These are phyloP conservation scores for Sycophaga agraensis DNA, from an alignment of 1,140 invertebrate species.

Conservation along the genomic window DNA sequence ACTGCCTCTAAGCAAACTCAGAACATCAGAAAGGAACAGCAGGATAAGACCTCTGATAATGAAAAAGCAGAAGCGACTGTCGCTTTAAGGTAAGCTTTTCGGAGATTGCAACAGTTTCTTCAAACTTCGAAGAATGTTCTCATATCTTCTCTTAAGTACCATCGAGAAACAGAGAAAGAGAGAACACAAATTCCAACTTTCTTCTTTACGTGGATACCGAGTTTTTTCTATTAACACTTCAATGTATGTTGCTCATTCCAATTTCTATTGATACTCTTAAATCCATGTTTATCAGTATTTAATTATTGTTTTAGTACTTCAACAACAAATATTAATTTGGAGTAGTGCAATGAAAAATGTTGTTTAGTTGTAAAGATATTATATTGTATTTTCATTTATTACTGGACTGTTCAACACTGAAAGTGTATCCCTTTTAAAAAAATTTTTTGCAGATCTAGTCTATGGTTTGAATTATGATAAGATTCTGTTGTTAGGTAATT, in stretches of 20 bases:
- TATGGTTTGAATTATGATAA: too few species aligned
- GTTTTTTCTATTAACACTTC: conserved; percentile 6
- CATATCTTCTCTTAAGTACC: conserved; percentile 27
- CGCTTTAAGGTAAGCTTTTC: conserved; percentile 57
- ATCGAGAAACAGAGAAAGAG: conserved; percentile 24
- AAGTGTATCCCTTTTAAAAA: too few species aligned
- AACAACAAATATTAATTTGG: too few species aligned
- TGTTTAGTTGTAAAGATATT: too few species aligned
- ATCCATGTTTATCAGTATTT: neutral
- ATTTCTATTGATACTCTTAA: conserved; percentile 12
- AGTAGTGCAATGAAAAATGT: too few species aligned
- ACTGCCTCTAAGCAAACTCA: conserved; percentile 59
- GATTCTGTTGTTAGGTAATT: too few species aligned
- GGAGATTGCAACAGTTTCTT: conserved; percentile 52
- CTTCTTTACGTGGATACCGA: conserved; percentile 18
- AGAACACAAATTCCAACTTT: conserved; percentile 15
- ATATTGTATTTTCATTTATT: too few species aligned
- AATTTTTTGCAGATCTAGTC: too few species aligned
- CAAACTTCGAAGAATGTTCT: conserved; percentile 36
- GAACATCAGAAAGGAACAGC: conserved; percentile 57
- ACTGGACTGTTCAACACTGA: too few species aligned
- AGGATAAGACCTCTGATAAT: conserved; percentile 58
- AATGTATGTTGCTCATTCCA: conserved; percentile 15
- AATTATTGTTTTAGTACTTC: too few species aligned
- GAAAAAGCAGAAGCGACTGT: conserved; percentile 56